Percentiles rank a stretch among this genome's conserved stretches.
phyloP scores from a whole-genome alignment of 2,113 vertebrate genomes.

The Redunca redunca region DNA sequence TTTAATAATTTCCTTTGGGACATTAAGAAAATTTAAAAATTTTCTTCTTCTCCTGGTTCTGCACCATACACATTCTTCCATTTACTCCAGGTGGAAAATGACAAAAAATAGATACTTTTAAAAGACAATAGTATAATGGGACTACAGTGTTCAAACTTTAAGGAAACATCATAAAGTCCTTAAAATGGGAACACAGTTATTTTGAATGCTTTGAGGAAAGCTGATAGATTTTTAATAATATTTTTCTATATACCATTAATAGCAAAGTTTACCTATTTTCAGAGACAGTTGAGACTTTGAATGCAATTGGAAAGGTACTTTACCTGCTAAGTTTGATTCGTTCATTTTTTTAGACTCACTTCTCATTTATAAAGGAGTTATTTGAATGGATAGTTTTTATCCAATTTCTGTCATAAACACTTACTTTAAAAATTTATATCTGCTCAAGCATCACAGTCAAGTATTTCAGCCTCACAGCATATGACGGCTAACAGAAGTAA shows the following conservation, averaged over 20 bases:
- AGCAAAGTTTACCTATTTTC: background rate
- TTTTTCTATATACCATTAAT: background rate
- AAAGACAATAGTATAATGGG: background rate
- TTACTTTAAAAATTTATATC: constrained; percentile 13
- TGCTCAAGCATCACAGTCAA: background rate
- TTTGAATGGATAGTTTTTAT: constrained; percentile 6
- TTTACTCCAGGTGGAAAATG: background rate
- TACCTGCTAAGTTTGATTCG: background rate
- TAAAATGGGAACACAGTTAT: background rate
- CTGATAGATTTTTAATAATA: background rate
- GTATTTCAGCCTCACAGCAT: background rate
- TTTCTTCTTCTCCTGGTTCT: background rate
- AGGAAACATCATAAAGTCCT: background rate
- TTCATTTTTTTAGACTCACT: background rate
- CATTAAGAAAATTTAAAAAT: background rate
- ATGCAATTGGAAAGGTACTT: background rate
- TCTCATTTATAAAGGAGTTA: constrained; percentile 22
- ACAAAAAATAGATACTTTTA: background rate
- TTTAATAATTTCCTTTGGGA: background rate
- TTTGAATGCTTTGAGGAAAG: background rate
- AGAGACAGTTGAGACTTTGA: background rate
- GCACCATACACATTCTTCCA: background rate
- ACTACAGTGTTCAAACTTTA: background rate
- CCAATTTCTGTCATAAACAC: background rate
- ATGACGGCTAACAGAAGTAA: background rate